Evolutionary conservation across 1,140 invertebrate genomes (phyloP), one percentile per base, ranked within the genome.

Genomic region (Bilobella aurantiaca): DNA sequence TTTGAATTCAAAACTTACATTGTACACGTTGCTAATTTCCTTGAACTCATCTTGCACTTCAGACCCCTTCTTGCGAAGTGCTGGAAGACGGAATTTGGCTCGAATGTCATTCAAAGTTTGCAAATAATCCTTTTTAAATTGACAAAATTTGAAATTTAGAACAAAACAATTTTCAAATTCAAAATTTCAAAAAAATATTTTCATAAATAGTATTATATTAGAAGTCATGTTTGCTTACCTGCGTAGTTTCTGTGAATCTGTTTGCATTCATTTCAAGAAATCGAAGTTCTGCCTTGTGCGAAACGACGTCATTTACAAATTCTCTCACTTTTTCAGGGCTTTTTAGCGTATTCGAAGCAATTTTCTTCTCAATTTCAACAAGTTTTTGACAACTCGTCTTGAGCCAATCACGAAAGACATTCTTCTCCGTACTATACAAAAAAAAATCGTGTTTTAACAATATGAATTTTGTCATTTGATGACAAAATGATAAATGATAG

Each of bases 211-310:
- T 42, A 42, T 42, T 8, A 8, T 18, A 42, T 18, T 42, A 8
- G 34, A 42, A 42, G 18, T 42, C 34, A 42, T 8, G 34, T 42
- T 42, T 42, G 34, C 34, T 12, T 42, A 86, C 85, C 79, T 91
- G 94, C 74, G 89, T 90, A 76, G 95, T 91, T 73, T 95, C 91
- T 31, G 92, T 84, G 77, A 94, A 96, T 77, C 94, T 94, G 78
- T 95, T 91, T 0, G 90, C 90, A 0, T 90, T 86, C 87, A 96
- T 93, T 1, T 90, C 92, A 62, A 96, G 91, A 75, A 95, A 96
- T 31, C 92, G 81, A 1, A 95, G 78, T 78, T 96, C 93, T 0
- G 91, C 93, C 77, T 95, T 91, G 74, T 95, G 93, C 1, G 91
- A 87, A 71, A 96, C 93, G 0, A 96, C 90, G 77, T 96, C 92